Conservation (phyloP, 2,797 vertebrate species). For the Sebastes vulpes region DNA sequence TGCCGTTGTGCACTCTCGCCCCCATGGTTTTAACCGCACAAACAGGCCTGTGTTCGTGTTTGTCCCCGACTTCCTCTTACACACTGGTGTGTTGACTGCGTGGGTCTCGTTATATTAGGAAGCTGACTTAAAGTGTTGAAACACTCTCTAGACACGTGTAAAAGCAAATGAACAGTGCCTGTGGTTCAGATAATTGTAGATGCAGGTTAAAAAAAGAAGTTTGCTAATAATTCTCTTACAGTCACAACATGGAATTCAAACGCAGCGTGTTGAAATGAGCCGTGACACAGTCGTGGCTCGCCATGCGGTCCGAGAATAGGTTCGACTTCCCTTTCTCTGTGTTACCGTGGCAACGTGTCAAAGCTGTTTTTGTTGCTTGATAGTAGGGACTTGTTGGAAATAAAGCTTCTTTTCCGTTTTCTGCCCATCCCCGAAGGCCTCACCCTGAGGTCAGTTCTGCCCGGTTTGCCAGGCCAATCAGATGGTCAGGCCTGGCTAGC, state of each 20-base stretch:
- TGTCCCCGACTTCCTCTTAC: constrained; percentile 55
- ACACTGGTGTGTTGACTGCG: constrained; percentile 28
- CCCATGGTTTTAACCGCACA: constrained; percentile 52
- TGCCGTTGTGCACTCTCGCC: background rate
- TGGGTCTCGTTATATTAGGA: constrained; percentile 21
- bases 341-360: constrained; percentile 67
- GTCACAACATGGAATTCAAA: background rate
- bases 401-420: constrained; percentile 70
- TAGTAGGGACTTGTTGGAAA: constrained; percentile 44
- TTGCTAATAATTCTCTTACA: background rate
- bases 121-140: background rate
- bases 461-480: constrained; percentile 61
- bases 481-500: constrained; percentile 65
- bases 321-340: constrained; percentile 48
- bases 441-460: constrained; percentile 69
- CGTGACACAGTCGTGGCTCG: constrained; percentile 11
- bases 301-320: constrained; percentile 28
- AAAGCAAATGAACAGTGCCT: background rate
- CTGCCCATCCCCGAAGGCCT: constrained; percentile 56
- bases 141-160: background rate
- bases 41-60: constrained; percentile 28
- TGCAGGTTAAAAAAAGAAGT: background rate
- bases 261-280: background rate
- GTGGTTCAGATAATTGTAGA: constrained; percentile 4
- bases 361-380: constrained; percentile 53